phyloP scores from a whole-genome alignment of 2,888 invertebrate genomes.

The Andrena camellia region DNA sequence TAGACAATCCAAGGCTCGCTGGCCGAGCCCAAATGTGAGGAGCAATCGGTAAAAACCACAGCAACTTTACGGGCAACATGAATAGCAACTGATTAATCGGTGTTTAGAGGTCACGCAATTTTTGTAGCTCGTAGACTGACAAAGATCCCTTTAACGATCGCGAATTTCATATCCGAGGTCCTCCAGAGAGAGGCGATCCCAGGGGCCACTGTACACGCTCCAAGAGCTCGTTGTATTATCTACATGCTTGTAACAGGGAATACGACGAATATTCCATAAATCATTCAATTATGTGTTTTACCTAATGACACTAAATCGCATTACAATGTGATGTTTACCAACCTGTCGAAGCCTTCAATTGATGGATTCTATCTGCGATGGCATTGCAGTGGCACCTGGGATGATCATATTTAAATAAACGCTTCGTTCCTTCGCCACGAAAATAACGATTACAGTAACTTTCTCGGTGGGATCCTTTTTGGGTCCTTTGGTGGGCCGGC shows the following conservation, averaged over 20 bases:
- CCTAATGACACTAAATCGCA: no score
- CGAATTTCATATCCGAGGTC: conserved; percentile 62
- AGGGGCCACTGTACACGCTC: conserved; percentile 23
- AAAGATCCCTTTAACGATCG: conserved; percentile 53
- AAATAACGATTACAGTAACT: neutral
- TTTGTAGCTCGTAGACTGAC: conserved; percentile 79
- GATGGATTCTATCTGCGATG: neutral
- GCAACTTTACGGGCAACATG: conserved; percentile 59
- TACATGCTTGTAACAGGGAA: neutral
- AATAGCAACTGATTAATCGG: conserved; percentile 68
- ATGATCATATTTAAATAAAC: conserved; percentile 1
- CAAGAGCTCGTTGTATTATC: neutral
- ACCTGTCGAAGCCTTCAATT: neutral
- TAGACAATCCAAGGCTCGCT: conserved; percentile 77
- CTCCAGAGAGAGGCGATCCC: conserved; percentile 23
- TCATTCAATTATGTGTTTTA: neutral
- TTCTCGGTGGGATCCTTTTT: neutral
- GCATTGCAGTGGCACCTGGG: conserved; percentile 9
- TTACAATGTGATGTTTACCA: no score
- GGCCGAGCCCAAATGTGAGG: conserved; percentile 76
- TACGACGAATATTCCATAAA: neutral
- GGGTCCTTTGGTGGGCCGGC: neutral
- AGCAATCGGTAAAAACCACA: conserved; percentile 53
- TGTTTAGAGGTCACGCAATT: conserved; percentile 81
- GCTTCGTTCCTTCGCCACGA: conserved; percentile 39